Conservation (phyloP, 2,797 vertebrate species). For the Corythornis leucogaster region DNA sequence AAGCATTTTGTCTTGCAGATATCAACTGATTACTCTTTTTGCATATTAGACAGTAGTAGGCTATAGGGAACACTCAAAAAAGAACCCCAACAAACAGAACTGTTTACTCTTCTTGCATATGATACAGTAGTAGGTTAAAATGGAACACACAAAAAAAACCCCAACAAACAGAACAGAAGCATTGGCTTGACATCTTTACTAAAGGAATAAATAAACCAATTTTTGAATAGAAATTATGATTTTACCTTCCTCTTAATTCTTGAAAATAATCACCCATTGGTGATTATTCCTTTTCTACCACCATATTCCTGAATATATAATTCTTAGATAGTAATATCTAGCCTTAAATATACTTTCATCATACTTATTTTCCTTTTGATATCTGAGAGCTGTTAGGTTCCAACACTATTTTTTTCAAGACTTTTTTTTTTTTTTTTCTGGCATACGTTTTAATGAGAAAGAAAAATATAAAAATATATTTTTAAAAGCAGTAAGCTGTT, state of each 20-base stretch:
- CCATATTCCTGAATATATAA: not conserved
- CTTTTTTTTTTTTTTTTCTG: not conserved
- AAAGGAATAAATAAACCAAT: not conserved
- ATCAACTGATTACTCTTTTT: not conserved
- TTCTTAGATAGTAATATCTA: not conserved
- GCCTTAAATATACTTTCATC: not conserved
- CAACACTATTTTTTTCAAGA: not conserved
- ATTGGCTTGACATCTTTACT: not conserved
- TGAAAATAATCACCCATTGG: not conserved
- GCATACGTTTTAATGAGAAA: not conserved
- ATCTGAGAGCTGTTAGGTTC: not conserved
- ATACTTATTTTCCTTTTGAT: not conserved
- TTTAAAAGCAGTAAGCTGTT: not conserved
- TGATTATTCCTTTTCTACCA: not conserved
- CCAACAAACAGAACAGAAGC: not conserved
- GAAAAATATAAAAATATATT: not conserved
- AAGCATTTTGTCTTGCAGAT: not conserved
- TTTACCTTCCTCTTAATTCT: not conserved
- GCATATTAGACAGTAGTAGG: too few relatives aligned
- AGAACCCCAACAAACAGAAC: not conserved
- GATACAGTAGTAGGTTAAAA: not conserved
- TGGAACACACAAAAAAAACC: too few relatives aligned
- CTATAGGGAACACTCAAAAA: too few relatives aligned
- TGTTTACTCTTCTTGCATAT: not conserved
- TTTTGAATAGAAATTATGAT: not conserved